Evolutionary conservation across 2,797 vertebrate genomes (phyloP).

Genomic region (Pteronotus mesoamericanus): DNA sequence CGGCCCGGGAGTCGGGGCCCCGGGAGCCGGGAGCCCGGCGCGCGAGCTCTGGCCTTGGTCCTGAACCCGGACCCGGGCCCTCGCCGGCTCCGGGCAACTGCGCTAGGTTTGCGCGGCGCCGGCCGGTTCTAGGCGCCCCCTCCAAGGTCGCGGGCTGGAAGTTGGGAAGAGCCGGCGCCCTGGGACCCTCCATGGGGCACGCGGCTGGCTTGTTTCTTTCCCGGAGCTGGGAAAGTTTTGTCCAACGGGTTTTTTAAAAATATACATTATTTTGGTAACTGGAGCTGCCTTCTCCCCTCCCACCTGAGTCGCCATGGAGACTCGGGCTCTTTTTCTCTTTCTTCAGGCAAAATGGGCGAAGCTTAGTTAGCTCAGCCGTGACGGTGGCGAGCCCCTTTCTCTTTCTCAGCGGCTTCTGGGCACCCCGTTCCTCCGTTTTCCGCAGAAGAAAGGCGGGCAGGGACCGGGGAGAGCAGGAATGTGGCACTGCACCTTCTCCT

Average conservation of each 20-base stretch:
- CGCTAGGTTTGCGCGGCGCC: neutral
- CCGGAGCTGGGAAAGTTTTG: constrained; percentile 73
- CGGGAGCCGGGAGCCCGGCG: accelerated
- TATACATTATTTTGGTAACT: neutral
- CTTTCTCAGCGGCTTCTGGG: neutral
- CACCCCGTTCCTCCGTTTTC: neutral
- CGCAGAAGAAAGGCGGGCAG: neutral
- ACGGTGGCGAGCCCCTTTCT: constrained; percentile 11
- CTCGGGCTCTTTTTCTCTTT: constrained; percentile 78
- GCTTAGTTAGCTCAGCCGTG: constrained; percentile 70
- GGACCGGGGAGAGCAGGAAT: neutral
- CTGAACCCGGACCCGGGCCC: constrained; percentile 5
- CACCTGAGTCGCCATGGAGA: constrained; percentile 89
- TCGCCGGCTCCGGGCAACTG: neutral
- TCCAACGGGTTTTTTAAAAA: neutral
- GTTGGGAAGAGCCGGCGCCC: neutral
- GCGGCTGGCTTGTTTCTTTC: neutral
- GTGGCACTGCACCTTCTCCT: neutral
- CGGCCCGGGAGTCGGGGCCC: accelerated
- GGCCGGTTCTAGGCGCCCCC: neutral
- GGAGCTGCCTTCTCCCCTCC: constrained; percentile 64
- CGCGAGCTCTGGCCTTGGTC: constrained; percentile 67
- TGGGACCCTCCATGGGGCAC: neutral
- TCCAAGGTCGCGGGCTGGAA: neutral
- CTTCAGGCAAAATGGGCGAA: constrained; percentile 80